Evolutionary conservation across 2,797 vertebrate species (phyloP).

Genomic region (Acomys russatus): DNA sequence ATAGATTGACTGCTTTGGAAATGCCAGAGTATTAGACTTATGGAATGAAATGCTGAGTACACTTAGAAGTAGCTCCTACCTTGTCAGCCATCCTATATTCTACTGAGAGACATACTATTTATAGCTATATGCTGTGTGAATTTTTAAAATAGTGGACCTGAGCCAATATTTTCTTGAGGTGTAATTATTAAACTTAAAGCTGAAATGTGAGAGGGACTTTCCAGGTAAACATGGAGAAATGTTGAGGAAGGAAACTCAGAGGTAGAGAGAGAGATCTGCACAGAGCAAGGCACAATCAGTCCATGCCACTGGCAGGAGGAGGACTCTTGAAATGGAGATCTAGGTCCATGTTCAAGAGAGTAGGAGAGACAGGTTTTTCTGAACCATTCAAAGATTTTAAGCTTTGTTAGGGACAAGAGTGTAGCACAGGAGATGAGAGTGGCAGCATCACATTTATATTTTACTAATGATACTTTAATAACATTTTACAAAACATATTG

Average conservation of each 20-base stretch:
- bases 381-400: not conserved
- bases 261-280: not conserved
- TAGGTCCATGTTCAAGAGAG: not conserved
- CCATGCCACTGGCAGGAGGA: too few relatives aligned
- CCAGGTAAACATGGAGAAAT: not conserved
- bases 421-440: not conserved
- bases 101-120: not conserved
- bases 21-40: not conserved
- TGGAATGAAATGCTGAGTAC: not conserved
- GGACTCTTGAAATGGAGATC: not conserved
- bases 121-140: not conserved
- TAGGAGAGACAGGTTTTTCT: not conserved
- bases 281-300: not conserved
- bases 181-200: slow-evolving; percentile 55
- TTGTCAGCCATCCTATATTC: not conserved
- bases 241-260: not conserved
- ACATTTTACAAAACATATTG: slow-evolving; percentile 33
- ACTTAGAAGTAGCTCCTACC: not conserved
- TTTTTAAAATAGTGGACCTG: slow-evolving; percentile 7
- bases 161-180: not conserved
- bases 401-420: not conserved
- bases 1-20: not conserved
- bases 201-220: slow-evolving; percentile 16
- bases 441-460: slow-evolving; percentile 41
- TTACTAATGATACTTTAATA: slow-evolving; percentile 5